Evolutionary conservation across 1,140 invertebrate genomes (phyloP), one percentile per base, ranked within the genome.

Genomic region (Atta texana): DNA sequence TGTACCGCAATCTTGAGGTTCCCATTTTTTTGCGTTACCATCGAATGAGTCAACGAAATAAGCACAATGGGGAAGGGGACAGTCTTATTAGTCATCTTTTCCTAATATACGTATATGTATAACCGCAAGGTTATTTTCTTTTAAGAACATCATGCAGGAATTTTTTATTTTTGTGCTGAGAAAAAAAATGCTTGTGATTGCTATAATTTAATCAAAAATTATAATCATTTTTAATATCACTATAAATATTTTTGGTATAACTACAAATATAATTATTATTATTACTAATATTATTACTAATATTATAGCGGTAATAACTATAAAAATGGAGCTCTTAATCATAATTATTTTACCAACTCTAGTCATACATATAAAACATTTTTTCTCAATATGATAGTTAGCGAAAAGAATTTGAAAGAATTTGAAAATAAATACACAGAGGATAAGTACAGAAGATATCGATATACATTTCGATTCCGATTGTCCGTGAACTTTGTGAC

Each of bases 81-180:
- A 82, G 18, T 5, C 44, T 84, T 59, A 49, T 84, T 84, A 75
- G 44, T 84, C 55, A 49, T 28, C n/a, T n/a, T 75, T 75, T 84
- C 71, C 55, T n/a, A 66, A 78, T 66, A 66, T 64, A 24, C 16
- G 5, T n/a, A 31, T n/a, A 44, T 44, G 39, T 24, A 4, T 24
- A 28, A 24, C 2, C 6, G 12, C 24, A 4, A 7, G 8, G 2
- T 18, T 3, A 14, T 16, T 78, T 5, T 51, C 61, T 77, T 24
- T 24, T 21, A 31, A 66, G 39, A 24, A 66, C 24, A 5, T 5
- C 24, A n/a, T 4, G 8, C 3, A 34, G 39, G 3, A 7, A 64
- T 55, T 10, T 51, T 51, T 51, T 51, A 51, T 51, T 51, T 80
- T 66, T 34, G 39, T 44, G 39, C 39, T 44, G 39, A 44, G 39